Percentiles rank a stretch among this genome's conserved stretches.
Evolutionary conservation across 2,113 vertebrate species (phyloP).

Genomic region (Dolichotis patagonum): DNA sequence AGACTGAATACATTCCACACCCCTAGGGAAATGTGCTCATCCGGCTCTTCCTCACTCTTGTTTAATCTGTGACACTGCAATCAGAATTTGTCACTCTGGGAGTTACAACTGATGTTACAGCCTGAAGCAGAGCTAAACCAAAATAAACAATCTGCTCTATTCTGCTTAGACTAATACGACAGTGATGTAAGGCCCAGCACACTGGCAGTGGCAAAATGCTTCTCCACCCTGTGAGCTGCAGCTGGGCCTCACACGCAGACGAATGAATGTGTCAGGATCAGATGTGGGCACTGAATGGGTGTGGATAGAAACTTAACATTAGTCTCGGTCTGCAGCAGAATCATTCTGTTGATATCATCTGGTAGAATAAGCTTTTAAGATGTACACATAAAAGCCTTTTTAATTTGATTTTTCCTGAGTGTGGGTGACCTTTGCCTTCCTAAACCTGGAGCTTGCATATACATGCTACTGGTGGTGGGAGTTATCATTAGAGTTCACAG

Average conservation of each 20-base stretch:
- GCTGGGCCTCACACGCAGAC: fast-evolving
- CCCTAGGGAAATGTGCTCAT: conserved; percentile 64
- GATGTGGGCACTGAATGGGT: background rate
- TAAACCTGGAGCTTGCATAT: background rate
- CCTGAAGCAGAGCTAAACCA: conserved; percentile 86
- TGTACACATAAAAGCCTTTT: background rate
- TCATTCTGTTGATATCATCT: background rate
- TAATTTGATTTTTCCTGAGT: background rate
- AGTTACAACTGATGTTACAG: conserved; percentile 88
- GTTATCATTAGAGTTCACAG: background rate
- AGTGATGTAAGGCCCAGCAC: conserved; percentile 84
- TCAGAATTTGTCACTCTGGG: conserved; percentile 87
- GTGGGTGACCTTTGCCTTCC: background rate
- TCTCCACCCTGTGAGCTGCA: background rate
- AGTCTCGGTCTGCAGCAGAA: background rate
- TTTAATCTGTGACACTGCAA: conserved; percentile 85
- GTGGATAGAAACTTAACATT: background rate
- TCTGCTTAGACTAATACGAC: conserved; percentile 87
- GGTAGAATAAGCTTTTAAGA: conserved; percentile 46
- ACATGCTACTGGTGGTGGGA: background rate
- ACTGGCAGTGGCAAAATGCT: conserved; percentile 44
- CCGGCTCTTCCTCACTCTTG: conserved; percentile 77
- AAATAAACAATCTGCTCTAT: conserved; percentile 90
- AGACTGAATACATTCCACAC: background rate
- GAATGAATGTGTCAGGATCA: background rate